Evolutionary conservation across 2,113 vertebrate species (phyloP).

Genomic region (Tympanuchus pallidicinctus): DNA sequence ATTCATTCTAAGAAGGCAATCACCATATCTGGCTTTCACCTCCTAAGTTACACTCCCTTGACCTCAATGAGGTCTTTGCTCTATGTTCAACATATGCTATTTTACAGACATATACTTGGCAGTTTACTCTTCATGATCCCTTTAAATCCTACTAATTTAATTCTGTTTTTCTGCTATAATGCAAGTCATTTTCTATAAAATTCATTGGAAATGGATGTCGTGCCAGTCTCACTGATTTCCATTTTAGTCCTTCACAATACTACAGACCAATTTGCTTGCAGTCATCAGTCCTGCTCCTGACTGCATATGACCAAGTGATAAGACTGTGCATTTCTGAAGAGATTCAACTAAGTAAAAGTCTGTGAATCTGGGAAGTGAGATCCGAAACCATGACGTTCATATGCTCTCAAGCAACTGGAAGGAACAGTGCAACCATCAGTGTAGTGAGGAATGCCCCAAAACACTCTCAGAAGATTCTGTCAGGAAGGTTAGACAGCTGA

Average conservation of each 20-base stretch:
- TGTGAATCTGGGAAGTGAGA: not conserved
- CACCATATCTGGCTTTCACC: not conserved
- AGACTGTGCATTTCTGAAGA: not conserved
- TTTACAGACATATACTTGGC: not conserved
- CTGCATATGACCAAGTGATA: not conserved
- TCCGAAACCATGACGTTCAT: not conserved
- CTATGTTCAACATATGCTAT: rapidly evolving
- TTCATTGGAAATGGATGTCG: too few species aligned
- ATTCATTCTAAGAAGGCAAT: not conserved
- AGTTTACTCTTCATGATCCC: too few species aligned
- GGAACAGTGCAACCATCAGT: not conserved
- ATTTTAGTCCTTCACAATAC: too few species aligned
- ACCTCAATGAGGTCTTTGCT: not conserved
- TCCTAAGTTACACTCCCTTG: not conserved
- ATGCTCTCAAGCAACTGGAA: not conserved
- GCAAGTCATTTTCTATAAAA: too few species aligned
- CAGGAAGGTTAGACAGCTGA: not conserved
- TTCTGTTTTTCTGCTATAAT: too few species aligned
- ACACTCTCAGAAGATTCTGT: not conserved
- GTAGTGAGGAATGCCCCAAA: not conserved
- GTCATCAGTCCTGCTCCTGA: too few species aligned
- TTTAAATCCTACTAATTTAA: too few species aligned
- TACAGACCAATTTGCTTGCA: too few species aligned
- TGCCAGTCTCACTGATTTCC: too few species aligned
- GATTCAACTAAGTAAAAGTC: not conserved